A percentile compares a stretch with the other conserved stretches of the same genome.
Evolutionary conservation across 2,113 vertebrate species (phyloP).

Genomic region (Syrmaticus mikado): DNA sequence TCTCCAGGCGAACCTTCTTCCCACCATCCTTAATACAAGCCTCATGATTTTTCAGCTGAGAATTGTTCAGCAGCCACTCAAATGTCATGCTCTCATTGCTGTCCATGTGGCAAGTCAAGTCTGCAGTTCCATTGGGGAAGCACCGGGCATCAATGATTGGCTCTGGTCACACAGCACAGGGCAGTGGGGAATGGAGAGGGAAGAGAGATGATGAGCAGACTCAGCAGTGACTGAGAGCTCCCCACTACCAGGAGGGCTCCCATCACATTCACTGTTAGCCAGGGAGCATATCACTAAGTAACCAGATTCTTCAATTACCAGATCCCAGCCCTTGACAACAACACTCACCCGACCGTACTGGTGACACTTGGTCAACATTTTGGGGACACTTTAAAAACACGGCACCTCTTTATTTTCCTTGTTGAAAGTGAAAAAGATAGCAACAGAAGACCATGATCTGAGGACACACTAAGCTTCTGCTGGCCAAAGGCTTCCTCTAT

Average conservation of each 20-base stretch:
- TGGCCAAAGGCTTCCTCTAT: not conserved
- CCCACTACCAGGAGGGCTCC: not conserved
- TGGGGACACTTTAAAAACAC: not conserved
- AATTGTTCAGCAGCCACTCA: conserved; percentile 47
- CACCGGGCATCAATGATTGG: conserved; percentile 5
- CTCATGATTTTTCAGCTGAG: accelerated
- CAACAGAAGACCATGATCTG: not conserved
- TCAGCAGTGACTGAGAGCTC: not conserved
- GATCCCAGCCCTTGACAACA: not conserved
- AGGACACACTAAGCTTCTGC: not conserved
- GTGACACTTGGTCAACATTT: not conserved
- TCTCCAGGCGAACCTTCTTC: conserved; percentile 57
- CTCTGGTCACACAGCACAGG: not conserved
- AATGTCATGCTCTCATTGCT: not conserved
- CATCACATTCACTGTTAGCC: accelerated
- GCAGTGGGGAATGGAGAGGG: not conserved
- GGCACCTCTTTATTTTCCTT: not conserved
- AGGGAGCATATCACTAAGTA: not conserved
- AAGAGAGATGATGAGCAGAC: not conserved
- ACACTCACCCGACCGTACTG: not conserved
- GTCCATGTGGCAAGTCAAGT: conserved; percentile 8
- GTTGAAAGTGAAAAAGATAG: not conserved
- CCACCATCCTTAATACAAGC: conserved; percentile 49
- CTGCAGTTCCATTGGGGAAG: conserved; percentile 44
- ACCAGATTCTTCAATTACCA: not conserved